A percentile compares a stretch with the other conserved stretches of the same genome.
Conservation (phyloP, 2,113 vertebrate species). For the Urocynchramus pylzowi region DNA sequence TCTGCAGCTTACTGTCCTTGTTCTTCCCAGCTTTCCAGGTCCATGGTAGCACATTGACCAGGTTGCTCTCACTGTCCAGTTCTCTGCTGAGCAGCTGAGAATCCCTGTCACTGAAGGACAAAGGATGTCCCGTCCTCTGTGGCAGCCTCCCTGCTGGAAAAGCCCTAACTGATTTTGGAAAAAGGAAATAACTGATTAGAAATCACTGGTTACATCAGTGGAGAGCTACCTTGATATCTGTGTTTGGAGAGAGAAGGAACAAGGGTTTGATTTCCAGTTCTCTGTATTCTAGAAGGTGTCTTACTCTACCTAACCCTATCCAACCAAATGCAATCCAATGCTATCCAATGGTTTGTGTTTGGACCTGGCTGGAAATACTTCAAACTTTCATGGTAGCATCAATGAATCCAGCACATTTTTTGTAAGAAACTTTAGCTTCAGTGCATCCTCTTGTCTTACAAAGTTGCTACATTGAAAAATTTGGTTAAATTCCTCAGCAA, state of each 20-base stretch:
- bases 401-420: rapidly evolving
- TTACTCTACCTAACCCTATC: background rate
- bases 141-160: background rate
- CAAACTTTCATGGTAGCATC: background rate
- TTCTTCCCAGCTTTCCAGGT: background rate
- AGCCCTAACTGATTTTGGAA: background rate
- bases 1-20: background rate
- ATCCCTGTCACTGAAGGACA: background rate
- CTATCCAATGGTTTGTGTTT: background rate
- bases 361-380: background rate
- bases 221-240: background rate
- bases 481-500: background rate
- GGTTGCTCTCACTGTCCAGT: background rate
- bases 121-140: background rate
- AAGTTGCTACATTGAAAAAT: background rate
- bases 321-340: background rate
- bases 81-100: background rate
- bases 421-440: background rate
- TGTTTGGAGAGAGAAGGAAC: background rate
- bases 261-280: background rate
- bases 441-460: background rate
- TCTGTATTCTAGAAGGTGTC: background rate
- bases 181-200: background rate
- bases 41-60: background rate
- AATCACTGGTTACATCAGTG: background rate